Percentiles rank a stretch among this genome's conserved stretches.
These are phyloP conservation scores for Crioceris asparagi DNA, from an alignment of 2,888 invertebrate species.

Conservation along the genomic window DNA sequence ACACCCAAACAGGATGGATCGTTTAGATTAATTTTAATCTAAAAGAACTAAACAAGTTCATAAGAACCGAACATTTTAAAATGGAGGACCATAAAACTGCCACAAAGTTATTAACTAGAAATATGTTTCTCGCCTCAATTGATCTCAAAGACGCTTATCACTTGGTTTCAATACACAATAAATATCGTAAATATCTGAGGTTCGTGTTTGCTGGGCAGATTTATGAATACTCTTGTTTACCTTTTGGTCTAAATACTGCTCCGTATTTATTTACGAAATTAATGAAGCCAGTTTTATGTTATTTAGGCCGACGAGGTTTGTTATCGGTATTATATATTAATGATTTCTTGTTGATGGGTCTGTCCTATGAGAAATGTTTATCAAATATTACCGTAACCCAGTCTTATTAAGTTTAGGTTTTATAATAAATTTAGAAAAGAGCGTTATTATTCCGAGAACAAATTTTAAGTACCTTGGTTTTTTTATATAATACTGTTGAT, in stretches of 20 bases:
- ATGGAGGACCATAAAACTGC: slow-evolving; percentile 16
- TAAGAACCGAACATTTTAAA: slow-evolving; percentile 15
- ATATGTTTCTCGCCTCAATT: slow-evolving; percentile 9
- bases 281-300: slow-evolving; percentile 8
- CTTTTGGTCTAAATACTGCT: slow-evolving; percentile 4
- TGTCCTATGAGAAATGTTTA: slow-evolving; percentile 7
- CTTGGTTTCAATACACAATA: slow-evolving; percentile 6
- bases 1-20: slow-evolving; percentile 10
- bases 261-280: slow-evolving; percentile 9
- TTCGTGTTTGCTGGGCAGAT: slow-evolving; percentile 6
- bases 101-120: slow-evolving; percentile 2
- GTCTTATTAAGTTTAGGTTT: slow-evolving; percentile 15
- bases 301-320: slow-evolving; percentile 3
- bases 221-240: slow-evolving; percentile 5
- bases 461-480: slow-evolving; percentile 15
- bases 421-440: slow-evolving; percentile 15
- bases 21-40: slow-evolving; percentile 11
- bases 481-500: slow-evolving; percentile 13
- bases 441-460: slow-evolving; percentile 9
- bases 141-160: slow-evolving; percentile 12
- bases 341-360: slow-evolving; percentile 17
- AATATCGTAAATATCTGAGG: slow-evolving; percentile 8
- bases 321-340: slow-evolving; percentile 13
- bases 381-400: slow-evolving; percentile 9
- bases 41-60: slow-evolving; percentile 15